Base-by-base conservation (phyloP, 2,113 vertebrate species). In the Dasyornis broadbenti region DNA sequence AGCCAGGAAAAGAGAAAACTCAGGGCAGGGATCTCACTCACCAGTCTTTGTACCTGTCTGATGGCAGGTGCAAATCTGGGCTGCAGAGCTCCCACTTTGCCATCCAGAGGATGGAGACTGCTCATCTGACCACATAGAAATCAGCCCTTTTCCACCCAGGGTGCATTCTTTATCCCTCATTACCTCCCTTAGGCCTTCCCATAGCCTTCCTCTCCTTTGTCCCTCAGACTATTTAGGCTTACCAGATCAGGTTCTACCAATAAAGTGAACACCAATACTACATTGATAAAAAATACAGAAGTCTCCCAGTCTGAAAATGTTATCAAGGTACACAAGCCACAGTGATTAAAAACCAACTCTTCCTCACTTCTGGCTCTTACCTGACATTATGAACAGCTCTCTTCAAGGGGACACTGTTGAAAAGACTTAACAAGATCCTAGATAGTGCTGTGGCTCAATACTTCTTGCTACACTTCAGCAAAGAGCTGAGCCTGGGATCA, bases 281-380 rank as follows among this genome's bases (percentile, higher is more conserved):
- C 15, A 40, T 2, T 7, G 28, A 72, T 26, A 45, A 88, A 84
- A 90, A 85, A 47, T 20, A 70, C 6, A 31, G 6, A 54, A 21
- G 39, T 53, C 66, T 75, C 33, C 50, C 7, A 47, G 27, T 45
- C 39, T 82, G 49, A 63, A 59, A 60, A 59, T 10, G 15, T 52
- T 91, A 68, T 23, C 60, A 68, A 63, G 47, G 65, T 33, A 71
- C 53, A 68, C 18, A 63, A 76, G 16, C 22, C 35, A 37, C 9
- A 26, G n/a, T 9, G 28, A 63, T 60, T 72, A 56, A 82, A 80
- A 60, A 14, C 1, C 0, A 0, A 45, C 14, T 82, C 54, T 35
- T 88, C 39, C 27, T 64, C 49, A 40, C 47, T 75, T 86, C 42
- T 33, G 35, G n/a, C 59, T 59, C 64, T 65, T 31, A 53, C 28